Conservation (phyloP, 2,113 vertebrate genomes). For the Clinocottus analis region DNA sequence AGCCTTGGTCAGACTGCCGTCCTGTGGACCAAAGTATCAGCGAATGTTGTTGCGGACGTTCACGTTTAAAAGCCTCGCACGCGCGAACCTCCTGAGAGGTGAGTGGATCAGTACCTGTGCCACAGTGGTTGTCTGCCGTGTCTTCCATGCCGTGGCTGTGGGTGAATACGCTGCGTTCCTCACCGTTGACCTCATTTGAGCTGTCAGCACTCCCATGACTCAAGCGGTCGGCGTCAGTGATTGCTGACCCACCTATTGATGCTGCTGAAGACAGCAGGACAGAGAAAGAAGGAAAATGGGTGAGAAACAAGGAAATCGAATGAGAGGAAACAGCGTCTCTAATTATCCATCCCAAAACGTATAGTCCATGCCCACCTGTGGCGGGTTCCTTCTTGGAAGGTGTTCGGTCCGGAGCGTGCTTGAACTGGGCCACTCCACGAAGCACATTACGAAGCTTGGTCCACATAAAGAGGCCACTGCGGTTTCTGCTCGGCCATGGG, state of each 20-base stretch:
- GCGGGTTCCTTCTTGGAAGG: slow-evolving; percentile 64
- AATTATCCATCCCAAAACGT: not conserved
- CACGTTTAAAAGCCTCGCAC: not conserved
- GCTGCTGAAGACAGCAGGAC: slow-evolving; percentile 28
- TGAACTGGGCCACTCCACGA: slow-evolving; percentile 91
- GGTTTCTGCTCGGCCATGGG: slow-evolving; percentile 94
- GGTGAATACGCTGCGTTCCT: slow-evolving; percentile 87
- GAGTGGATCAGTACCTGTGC: slow-evolving; percentile 85
- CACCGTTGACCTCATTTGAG: slow-evolving; percentile 88
- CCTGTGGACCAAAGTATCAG: slow-evolving; percentile 60
- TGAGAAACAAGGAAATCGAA: not conserved
- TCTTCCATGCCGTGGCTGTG: slow-evolving; percentile 85
- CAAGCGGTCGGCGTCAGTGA: slow-evolving; percentile 87
- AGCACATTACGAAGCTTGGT: slow-evolving; percentile 94
- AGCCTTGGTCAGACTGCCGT: slow-evolving; percentile 90
- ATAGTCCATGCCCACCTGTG: slow-evolving; percentile 82
- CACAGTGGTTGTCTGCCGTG: slow-evolving; percentile 85
- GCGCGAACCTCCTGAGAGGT: not conserved
- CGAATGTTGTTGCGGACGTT: no score
- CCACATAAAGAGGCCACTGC: slow-evolving; percentile 97
- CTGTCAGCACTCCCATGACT: slow-evolving; percentile 92
- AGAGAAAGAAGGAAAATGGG: not conserved
- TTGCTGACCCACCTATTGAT: slow-evolving; percentile 60
- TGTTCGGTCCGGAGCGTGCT: slow-evolving; percentile 82
- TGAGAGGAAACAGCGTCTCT: not conserved